Conservation (phyloP, 2,797 vertebrate species). For the Zalophus californianus region DNA sequence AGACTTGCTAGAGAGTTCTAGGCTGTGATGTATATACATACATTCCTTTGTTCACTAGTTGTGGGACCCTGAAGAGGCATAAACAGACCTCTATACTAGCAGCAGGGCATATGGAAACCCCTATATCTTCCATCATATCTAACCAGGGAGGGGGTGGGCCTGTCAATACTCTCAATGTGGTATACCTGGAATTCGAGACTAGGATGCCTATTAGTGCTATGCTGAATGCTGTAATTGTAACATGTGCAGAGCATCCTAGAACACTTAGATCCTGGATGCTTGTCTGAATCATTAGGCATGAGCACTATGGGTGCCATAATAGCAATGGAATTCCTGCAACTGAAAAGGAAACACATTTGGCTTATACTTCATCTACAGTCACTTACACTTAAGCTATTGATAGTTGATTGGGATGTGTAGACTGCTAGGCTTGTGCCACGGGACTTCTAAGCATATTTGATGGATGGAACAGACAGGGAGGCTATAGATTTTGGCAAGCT, state of each 20-base stretch:
- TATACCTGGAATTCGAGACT: neutral
- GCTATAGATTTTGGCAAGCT: slow-evolving; percentile 90
- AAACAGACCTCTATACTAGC: slow-evolving; percentile 3
- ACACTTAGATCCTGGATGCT: slow-evolving; percentile 81
- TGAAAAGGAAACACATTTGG: slow-evolving; percentile 87
- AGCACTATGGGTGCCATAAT: slow-evolving; percentile 84
- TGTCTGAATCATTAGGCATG: slow-evolving; percentile 85
- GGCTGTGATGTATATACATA: neutral
- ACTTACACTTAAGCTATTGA: slow-evolving; percentile 89
- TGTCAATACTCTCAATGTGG: neutral
- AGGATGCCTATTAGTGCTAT: slow-evolving; percentile 15
- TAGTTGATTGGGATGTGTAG: slow-evolving; percentile 87
- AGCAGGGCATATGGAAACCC: neutral
- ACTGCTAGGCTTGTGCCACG: slow-evolving; percentile 85
- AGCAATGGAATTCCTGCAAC: slow-evolving; percentile 84
- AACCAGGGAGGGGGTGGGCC: neutral
- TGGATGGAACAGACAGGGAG: slow-evolving; percentile 86
- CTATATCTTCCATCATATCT: slow-evolving; percentile 30
- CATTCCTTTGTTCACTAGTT: slow-evolving; percentile 46
- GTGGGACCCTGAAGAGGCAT: slow-evolving; percentile 34
- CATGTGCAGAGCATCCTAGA: slow-evolving; percentile 78
- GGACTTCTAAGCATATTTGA: slow-evolving; percentile 85
- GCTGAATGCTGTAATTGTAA: slow-evolving; percentile 22
- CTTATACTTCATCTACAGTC: slow-evolving; percentile 84
- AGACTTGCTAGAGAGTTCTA: slow-evolving; percentile 5